Percentiles rank a stretch among this genome's conserved stretches.
Conservation (phyloP, 2,888 invertebrate species). For the Thymelicus acteon region DNA sequence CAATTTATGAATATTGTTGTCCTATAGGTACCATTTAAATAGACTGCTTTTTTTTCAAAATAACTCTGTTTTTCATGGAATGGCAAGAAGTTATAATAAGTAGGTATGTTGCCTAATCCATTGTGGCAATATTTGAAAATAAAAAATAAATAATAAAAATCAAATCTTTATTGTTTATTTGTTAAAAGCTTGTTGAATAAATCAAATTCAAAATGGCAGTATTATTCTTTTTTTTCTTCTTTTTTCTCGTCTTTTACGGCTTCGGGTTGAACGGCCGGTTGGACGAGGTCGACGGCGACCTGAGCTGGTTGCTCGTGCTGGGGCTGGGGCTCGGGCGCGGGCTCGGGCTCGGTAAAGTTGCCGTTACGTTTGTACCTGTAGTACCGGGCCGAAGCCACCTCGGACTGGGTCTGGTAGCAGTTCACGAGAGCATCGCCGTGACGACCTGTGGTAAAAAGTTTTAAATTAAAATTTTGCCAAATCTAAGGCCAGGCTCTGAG, state of each 20-base stretch:
- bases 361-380: constrained; percentile 77
- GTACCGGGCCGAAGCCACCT: constrained; percentile 67
- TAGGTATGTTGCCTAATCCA: too few relatives aligned
- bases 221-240: constrained; percentile 49
- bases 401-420: constrained; percentile 80
- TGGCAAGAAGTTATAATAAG: too few relatives aligned
- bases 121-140: background rate
- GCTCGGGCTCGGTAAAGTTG: constrained; percentile 49
- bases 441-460: constrained; percentile 74
- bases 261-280: constrained; percentile 38
- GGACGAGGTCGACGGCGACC: constrained; percentile 18
- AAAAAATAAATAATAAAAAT: constrained; percentile 10
- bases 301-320: constrained; percentile 39
- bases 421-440: constrained; percentile 85
- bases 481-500: too few relatives aligned
- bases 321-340: background rate
- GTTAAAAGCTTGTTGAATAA: constrained; percentile 25
- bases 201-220: constrained; percentile 38
- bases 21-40: too few relatives aligned
- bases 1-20: too few relatives aligned
- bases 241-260: constrained; percentile 46
- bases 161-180: constrained; percentile 41
- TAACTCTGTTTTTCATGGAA: too few relatives aligned
- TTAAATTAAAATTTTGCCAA: too few relatives aligned
- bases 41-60: too few relatives aligned